Percentiles rank a stretch among this genome's conserved stretches.
phyloP scores from a whole-genome alignment of 1,140 invertebrate species.

The Diachasma alloeum region DNA sequence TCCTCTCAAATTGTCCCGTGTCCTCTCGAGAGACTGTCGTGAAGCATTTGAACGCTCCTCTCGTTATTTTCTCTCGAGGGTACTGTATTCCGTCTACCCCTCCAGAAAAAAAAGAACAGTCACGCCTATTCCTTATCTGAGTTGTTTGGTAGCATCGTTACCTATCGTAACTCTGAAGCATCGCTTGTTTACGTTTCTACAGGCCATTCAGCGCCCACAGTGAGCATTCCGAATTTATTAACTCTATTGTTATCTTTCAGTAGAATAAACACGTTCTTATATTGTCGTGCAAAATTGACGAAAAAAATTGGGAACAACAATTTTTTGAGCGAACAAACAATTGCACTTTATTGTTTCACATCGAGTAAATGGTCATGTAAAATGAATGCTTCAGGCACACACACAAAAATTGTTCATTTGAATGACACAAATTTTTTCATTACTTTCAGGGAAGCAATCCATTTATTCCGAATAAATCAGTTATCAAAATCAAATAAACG shows the following conservation, averaged over 20 bases:
- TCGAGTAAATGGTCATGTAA: too few relatives aligned
- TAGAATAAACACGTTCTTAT: neutral
- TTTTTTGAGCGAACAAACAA: neutral
- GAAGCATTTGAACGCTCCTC: neutral
- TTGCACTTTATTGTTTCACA: too few relatives aligned
- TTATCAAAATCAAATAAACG: too few relatives aligned
- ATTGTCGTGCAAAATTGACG: neutral
- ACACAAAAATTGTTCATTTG: too few relatives aligned
- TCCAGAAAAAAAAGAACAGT: neutral
- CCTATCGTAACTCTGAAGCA: slow-evolving; percentile 9
- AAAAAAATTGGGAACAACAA: neutral
- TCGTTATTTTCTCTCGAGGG: slow-evolving; percentile 9
- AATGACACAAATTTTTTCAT: too few relatives aligned
- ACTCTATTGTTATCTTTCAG: neutral
- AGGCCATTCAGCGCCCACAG: neutral
- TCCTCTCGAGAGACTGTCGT: neutral
- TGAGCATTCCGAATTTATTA: neutral
- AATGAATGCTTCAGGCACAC: too few relatives aligned
- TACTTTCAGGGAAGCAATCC: too few relatives aligned
- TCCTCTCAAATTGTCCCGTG: neutral
- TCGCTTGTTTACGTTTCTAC: neutral
- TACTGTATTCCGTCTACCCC: neutral
- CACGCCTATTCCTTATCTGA: neutral
- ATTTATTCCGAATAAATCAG: too few relatives aligned
- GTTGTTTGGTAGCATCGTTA: neutral